These are phyloP conservation scores for Sebastes matsubarae DNA, from an alignment of 2,797 vertebrate species.

Conservation along the genomic window DNA sequence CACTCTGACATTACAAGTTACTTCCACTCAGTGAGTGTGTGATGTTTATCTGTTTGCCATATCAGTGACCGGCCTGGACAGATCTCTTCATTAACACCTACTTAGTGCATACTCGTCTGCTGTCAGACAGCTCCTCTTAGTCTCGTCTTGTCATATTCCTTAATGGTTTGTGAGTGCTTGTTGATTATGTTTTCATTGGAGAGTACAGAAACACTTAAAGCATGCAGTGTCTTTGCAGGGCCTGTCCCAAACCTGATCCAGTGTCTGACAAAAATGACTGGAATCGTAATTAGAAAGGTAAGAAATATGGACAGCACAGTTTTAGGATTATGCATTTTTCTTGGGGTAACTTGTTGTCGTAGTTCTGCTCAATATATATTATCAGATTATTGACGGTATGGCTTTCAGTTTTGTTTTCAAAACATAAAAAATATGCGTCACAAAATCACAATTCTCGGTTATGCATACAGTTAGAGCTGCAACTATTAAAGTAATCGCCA, in stretches of 20 bases:
- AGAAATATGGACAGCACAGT: conserved; percentile 1
- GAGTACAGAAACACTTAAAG: conserved; percentile 33
- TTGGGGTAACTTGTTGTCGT: background rate
- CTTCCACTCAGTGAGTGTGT: conserved; percentile 60
- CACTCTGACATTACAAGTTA: conserved; percentile 69
- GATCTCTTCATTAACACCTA: conserved; percentile 77
- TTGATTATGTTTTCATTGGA: conserved; percentile 54
- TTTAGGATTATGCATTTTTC: background rate
- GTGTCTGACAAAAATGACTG: conserved; percentile 28
- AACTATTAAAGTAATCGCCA: too few relatives aligned
- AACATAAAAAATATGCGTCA: background rate
- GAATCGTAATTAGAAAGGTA: conserved; percentile 40
- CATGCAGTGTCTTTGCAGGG: conserved; percentile 57
- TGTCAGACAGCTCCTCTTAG: conserved; percentile 53
- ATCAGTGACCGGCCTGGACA: conserved; percentile 75
- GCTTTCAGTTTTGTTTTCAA: background rate
- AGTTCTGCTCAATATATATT: background rate
- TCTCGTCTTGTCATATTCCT: conserved; percentile 45
- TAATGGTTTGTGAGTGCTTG: conserved; percentile 56
- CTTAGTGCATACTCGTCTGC: conserved; percentile 66
- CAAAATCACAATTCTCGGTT: background rate
- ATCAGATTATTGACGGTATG: background rate
- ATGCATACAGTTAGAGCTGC: background rate
- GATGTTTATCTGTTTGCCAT: conserved; percentile 79
- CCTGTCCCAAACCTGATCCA: conserved; percentile 40